Conservation (phyloP, 2,113 vertebrate genomes). For the Microtus montanus region DNA sequence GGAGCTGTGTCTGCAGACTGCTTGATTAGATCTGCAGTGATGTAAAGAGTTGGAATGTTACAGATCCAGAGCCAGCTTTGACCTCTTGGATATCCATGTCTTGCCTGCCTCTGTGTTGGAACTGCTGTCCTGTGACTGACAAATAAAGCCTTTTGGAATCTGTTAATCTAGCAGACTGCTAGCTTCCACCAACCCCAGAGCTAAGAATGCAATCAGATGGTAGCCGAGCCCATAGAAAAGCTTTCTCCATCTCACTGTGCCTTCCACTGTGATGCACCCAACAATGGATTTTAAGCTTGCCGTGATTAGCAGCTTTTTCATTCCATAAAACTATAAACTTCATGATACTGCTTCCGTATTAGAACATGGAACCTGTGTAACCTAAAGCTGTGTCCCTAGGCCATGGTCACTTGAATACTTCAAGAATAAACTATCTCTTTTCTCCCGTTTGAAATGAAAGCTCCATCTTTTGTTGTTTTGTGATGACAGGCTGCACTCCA, state of each 20-base stretch:
- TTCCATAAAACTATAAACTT: neutral
- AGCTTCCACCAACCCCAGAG: neutral
- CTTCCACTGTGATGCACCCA: neutral
- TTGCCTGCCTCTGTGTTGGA: neutral
- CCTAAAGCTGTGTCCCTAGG: neutral
- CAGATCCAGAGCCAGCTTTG: neutral
- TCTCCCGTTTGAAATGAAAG: neutral
- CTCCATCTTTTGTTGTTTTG: neutral
- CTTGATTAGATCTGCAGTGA: neutral
- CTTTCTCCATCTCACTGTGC: neutral
- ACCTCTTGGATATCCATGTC: neutral
- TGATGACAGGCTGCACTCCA: neutral
- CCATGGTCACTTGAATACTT: neutral
- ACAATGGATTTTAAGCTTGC: neutral
- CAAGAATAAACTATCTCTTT: neutral
- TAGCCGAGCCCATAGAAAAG: neutral
- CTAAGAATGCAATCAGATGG: neutral
- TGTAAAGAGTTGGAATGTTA: neutral
- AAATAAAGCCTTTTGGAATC: neutral
- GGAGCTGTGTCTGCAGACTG: neutral
- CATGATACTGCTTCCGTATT: neutral
- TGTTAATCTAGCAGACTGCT: neutral
- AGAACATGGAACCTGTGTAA: too few relatives aligned
- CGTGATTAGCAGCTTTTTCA: neutral
- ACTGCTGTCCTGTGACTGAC: too few relatives aligned